Evolutionary conservation across 2,888 invertebrate species (phyloP).

Genomic region (Drosophila vallismaia): DNA sequence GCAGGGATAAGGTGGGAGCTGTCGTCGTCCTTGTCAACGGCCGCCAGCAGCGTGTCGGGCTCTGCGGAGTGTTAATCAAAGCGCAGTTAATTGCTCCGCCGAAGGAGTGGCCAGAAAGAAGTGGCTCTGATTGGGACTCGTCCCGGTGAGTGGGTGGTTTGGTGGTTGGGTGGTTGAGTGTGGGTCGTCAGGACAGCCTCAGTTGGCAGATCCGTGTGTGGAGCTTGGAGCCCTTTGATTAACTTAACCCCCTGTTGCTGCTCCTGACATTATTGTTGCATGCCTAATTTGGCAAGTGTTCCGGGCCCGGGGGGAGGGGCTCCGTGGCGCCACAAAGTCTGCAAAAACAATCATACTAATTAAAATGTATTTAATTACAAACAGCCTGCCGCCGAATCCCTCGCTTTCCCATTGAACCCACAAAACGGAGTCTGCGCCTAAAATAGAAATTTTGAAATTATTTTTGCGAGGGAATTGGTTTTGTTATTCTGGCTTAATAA

Average conservation of each 20-base stretch:
- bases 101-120: constrained; percentile 66
- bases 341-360: constrained; percentile 74
- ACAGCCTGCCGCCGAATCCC: constrained; percentile 36
- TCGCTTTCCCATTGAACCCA: constrained; percentile 2
- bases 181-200: neutral
- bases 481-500: neutral
- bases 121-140: constrained; percentile 62
- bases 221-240: constrained; percentile 55
- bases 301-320: constrained; percentile 13
- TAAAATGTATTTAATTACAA: constrained; percentile 76
- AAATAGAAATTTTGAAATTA: neutral
- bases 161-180: neutral
- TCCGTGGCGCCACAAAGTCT: constrained; percentile 40
- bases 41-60: constrained; percentile 17
- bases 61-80: constrained; percentile 79
- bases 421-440: constrained; percentile 35
- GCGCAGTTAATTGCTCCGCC: constrained; percentile 79
- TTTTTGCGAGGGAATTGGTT: neutral
- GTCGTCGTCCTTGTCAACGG: constrained; percentile 74
- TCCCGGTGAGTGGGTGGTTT: neutral
- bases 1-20: constrained; percentile 46
- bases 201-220: constrained; percentile 1
- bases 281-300: constrained; percentile 76
- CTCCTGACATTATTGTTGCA: constrained; percentile 54
- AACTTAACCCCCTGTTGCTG: constrained; percentile 62